These are phyloP conservation scores for Trimorus sp. DNA, from an alignment of 2,888 invertebrate genomes.

Conservation along the genomic window DNA sequence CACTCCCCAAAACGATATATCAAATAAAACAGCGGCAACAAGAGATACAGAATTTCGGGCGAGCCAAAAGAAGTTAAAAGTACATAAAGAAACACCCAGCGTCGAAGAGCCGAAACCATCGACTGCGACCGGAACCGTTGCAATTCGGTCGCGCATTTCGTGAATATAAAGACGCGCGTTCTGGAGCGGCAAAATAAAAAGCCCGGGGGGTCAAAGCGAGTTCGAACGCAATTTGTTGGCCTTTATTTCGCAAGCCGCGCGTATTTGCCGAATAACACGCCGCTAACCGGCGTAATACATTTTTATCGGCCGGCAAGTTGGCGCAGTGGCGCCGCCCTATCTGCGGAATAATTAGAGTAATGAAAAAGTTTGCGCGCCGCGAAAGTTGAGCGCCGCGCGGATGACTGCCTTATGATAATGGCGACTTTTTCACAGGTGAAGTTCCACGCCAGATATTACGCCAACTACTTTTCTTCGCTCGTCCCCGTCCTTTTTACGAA, in stretches of 20 bases:
- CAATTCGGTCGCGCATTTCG: background rate
- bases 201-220: background rate
- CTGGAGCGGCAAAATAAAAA: background rate
- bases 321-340: background rate
- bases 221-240: constrained; percentile 8
- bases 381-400: background rate
- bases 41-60: too few relatives aligned
- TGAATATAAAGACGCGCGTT: background rate
- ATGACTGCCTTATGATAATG: constrained; percentile 8
- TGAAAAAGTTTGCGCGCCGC: constrained; percentile 3
- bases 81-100: background rate
- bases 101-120: background rate
- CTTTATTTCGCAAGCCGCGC: constrained; percentile 1
- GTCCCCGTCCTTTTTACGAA: background rate
- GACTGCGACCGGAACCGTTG: background rate
- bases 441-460: background rate
- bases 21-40: too few relatives aligned
- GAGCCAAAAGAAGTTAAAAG: too few relatives aligned
- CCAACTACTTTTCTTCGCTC: background rate
- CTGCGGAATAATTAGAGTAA: constrained; percentile 3
- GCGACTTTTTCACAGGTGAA: background rate
- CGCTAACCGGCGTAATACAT: background rate
- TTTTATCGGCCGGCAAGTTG: background rate
- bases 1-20: too few relatives aligned
- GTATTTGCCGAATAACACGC: background rate